phyloP scores from a whole-genome alignment of 2,797 vertebrate genomes.

The Melanotaenia parkinsoni region DNA sequence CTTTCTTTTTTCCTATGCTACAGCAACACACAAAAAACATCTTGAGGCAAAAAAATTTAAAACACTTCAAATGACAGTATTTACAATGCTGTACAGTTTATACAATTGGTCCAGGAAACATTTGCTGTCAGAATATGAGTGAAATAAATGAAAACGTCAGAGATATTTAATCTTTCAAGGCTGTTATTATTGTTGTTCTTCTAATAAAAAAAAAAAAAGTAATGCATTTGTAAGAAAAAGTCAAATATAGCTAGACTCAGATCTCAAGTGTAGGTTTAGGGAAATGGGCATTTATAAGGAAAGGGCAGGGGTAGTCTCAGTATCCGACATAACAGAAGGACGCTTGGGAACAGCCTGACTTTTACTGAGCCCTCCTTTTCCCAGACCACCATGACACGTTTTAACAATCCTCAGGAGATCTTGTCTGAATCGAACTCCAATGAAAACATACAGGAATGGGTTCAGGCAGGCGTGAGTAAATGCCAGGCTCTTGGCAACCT shows the following conservation, averaged over 20 bases:
- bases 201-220: not conserved
- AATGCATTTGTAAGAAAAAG: constrained; percentile 19
- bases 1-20: constrained; percentile 1
- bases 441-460: constrained; percentile 90
- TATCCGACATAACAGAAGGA: constrained; percentile 85
- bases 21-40: constrained; percentile 41
- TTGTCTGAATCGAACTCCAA: constrained; percentile 87
- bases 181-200: constrained; percentile 5
- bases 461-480: constrained; percentile 92
- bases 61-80: constrained; percentile 41
- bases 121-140: constrained; percentile 9
- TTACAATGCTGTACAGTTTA: constrained; percentile 71
- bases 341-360: constrained; percentile 70
- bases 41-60: constrained; percentile 1
- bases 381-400: constrained; percentile 55
- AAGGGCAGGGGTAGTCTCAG: constrained; percentile 80
- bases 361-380: constrained; percentile 66
- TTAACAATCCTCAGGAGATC: constrained; percentile 82
- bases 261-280: constrained; percentile 8
- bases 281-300: constrained; percentile 71
- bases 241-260: not conserved
- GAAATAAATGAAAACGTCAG: constrained; percentile 7
- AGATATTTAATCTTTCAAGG: constrained; percentile 1
- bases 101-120: constrained; percentile 32
- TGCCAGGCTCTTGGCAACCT: constrained; percentile 87